These are phyloP conservation scores for Psilopogon haemacephalus DNA, from an alignment of 2,113 vertebrate species.

Conservation along the genomic window DNA sequence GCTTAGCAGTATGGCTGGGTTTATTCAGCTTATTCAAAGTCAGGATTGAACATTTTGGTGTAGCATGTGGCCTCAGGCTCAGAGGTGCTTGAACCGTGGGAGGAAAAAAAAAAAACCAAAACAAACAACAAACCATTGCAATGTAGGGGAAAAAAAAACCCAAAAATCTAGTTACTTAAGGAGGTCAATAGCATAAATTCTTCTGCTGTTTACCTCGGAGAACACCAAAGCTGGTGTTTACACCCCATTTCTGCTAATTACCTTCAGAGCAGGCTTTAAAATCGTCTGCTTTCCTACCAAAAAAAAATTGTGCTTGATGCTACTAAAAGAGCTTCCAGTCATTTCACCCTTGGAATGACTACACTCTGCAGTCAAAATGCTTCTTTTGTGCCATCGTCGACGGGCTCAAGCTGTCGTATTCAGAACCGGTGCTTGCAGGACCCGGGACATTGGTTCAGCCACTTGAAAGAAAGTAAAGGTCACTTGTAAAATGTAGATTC, in stretches of 20 bases:
- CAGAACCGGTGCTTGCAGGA: background rate
- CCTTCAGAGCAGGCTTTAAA: conserved; percentile 3
- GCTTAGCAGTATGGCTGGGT: conserved; percentile 56
- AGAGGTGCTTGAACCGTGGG: background rate
- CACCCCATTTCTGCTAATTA: conserved; percentile 48
- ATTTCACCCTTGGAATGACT: background rate
- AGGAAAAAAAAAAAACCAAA: background rate
- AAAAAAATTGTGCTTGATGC: background rate
- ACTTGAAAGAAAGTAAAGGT: conserved; percentile 8
- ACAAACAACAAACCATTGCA: background rate
- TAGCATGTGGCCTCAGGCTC: background rate
- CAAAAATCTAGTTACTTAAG: conserved; percentile 54
- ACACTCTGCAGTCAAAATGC: background rate
- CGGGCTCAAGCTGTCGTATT: background rate
- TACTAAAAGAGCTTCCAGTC: conserved; percentile 7
- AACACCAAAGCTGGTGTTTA: background rate
- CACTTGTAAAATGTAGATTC: conserved; percentile 17
- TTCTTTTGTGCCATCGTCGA: background rate
- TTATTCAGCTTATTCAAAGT: conserved; percentile 54
- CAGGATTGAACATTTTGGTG: background rate
- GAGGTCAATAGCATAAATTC: conserved; percentile 58
- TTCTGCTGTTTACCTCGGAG: conserved; percentile 42
- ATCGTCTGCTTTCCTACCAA: background rate
- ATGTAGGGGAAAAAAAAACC: background rate
- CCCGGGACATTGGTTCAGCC: background rate